Evolutionary conservation across 2,113 vertebrate species (phyloP).

Genomic region (Cavia porcellus): DNA sequence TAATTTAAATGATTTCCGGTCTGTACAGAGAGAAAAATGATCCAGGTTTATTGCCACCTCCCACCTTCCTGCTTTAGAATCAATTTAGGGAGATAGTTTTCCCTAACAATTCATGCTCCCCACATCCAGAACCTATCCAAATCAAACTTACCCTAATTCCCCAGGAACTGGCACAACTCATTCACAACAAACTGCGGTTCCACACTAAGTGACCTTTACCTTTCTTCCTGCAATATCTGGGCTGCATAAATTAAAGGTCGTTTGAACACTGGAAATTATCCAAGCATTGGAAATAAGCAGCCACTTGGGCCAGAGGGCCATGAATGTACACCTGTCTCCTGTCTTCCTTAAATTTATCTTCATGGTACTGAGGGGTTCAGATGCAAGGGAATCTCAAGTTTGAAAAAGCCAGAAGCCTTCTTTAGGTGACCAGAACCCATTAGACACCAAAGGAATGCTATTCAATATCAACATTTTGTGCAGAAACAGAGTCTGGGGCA

Average conservation of each 20-base stretch:
- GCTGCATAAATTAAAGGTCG: too few relatives aligned
- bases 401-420: too few relatives aligned
- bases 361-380: background rate
- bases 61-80: background rate
- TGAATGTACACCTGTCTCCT: background rate
- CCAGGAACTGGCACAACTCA: too few relatives aligned
- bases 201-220: too few relatives aligned
- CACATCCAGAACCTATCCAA: background rate
- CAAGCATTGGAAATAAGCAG: background rate
- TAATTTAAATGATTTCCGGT: fast-evolving
- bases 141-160: too few relatives aligned
- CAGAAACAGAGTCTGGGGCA: too few relatives aligned
- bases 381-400: too few relatives aligned
- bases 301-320: background rate
- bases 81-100: background rate
- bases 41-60: background rate
- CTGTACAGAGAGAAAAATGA: background rate
- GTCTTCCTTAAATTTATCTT: background rate
- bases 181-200: background rate
- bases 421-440: too few relatives aligned
- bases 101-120: background rate
- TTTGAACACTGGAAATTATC: background rate
- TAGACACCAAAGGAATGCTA: too few relatives aligned
- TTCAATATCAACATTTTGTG: too few relatives aligned
- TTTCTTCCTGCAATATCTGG: too few relatives aligned